Percentiles rank a stretch among this genome's conserved stretches.
Evolutionary conservation across 2,888 invertebrate genomes (phyloP).

Genomic region (Andrena flavipes): DNA sequence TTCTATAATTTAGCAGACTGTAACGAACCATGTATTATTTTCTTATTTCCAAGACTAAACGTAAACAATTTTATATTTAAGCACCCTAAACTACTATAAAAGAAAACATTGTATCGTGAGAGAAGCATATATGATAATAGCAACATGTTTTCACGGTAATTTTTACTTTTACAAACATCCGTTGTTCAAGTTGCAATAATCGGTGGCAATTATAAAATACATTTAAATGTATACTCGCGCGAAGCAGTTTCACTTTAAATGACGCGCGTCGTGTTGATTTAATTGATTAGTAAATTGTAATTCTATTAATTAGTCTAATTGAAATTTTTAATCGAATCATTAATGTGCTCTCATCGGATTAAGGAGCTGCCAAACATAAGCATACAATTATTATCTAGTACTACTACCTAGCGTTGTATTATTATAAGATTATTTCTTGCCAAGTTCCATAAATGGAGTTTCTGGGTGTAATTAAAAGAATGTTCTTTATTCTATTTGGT

Average conservation of each 20-base stretch:
- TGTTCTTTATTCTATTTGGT: conserved; percentile 37
- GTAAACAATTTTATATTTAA: conserved; percentile 54
- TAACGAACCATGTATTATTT: conserved; percentile 56
- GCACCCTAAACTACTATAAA: conserved; percentile 32
- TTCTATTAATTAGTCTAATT: conserved; percentile 52
- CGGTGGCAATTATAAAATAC: conserved; percentile 41
- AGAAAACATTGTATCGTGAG: conserved; percentile 20
- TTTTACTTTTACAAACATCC: conserved; percentile 41
- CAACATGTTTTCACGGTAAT: conserved; percentile 25
- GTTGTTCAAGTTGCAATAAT: conserved; percentile 53
- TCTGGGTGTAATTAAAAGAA: conserved; percentile 15
- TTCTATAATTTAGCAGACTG: conserved; percentile 59
- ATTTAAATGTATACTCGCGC: conserved; percentile 33
- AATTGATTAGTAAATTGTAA: conserved; percentile 28
- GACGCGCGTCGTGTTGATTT: conserved; percentile 27
- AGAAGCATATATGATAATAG: conserved; percentile 26
- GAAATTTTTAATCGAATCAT: conserved; percentile 43
- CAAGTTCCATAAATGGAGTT: conserved; percentile 58
- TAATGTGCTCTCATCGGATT: conserved; percentile 56
- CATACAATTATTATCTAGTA: conserved; percentile 48
- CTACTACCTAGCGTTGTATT: conserved; percentile 38
- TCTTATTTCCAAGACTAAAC: conserved; percentile 61
- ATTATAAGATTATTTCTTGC: conserved; percentile 57
- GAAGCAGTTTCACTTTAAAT: conserved; percentile 23
- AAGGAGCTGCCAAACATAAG: conserved; percentile 67